phyloP scores from a whole-genome alignment of 2,113 vertebrate species.

The Saimiri boliviensis region DNA sequence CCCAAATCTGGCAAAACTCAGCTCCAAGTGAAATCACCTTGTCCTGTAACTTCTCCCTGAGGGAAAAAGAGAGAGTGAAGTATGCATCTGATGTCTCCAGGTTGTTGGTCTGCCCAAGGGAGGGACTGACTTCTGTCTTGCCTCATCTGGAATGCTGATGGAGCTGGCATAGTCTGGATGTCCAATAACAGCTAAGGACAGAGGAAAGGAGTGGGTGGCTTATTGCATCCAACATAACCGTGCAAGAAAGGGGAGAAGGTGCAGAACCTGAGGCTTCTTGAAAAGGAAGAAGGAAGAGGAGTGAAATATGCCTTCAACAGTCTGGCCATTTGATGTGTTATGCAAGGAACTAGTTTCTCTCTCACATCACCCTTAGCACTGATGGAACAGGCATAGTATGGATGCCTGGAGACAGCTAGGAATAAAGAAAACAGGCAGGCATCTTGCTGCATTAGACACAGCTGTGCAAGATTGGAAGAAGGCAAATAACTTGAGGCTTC shows the following conservation, averaged over 20 bases:
- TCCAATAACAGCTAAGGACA: background rate
- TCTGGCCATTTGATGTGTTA: background rate
- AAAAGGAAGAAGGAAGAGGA: background rate
- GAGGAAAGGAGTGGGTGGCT: background rate
- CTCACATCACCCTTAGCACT: background rate
- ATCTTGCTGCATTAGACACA: background rate
- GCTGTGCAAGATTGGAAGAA: background rate
- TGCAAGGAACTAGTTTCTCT: too few relatives aligned
- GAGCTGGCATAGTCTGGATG: background rate
- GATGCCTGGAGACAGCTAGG: background rate
- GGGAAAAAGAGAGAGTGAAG: background rate
- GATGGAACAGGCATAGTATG: too few relatives aligned
- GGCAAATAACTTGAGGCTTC: background rate
- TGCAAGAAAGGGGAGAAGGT: background rate
- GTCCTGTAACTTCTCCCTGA: background rate
- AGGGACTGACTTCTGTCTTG: background rate
- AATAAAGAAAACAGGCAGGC: background rate
- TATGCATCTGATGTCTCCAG: background rate
- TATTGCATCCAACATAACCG: too few relatives aligned
- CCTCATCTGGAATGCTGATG: background rate
- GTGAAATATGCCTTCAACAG: too few relatives aligned
- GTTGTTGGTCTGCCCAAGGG: accelerated
- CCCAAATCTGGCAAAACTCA: background rate
- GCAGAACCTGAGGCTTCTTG: too few relatives aligned
- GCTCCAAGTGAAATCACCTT: background rate